Evolutionary conservation across 2,113 vertebrate genomes (phyloP), one percentile per base, ranked within the genome.

Genomic region (Peucedramus taeniatus): DNA sequence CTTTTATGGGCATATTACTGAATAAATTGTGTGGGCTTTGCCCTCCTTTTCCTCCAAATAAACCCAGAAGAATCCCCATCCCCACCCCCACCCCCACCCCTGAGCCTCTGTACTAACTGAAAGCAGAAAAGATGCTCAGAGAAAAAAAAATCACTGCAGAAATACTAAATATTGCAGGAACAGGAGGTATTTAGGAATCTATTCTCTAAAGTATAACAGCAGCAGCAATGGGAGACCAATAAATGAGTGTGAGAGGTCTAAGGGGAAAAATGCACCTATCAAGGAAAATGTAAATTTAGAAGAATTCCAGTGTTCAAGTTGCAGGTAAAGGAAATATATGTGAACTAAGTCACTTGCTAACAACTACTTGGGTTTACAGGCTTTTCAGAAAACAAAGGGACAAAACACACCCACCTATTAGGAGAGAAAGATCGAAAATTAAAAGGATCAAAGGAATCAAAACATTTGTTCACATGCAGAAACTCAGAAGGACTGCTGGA

Each of bases 401-500:
- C 54, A 75, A 64, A 92, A 76, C 7, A 9, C 66, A 97, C 97
- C 98, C 97, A 99, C 97, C 98, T 98, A 97, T 95, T 97, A 87
- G 97, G 96, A 95, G 78, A 98, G 95, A 97, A 97, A 95, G 97
- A 98, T 70, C 4, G 33, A 97, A 98, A 96, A 90, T 97, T 95
- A 96, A 97, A 97, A 97, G 97, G 93, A 86, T 98, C 88, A 92
- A 97, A 87, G 85, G 94, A 96, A 92, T 95, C 65, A 90, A 93
- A 93, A 59, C 57, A 83, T 39, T 90, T 96, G 93, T 90, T 97
- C 92, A 86, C 85, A 90, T 97, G 94, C 81, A 95, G 94, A 91
- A 97, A 95, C 83, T 98, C 97, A 91, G 97, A 96, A 94, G 96
- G 95, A 98, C 97, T 98, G 97, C 92, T 92, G 60, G 50, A 95